Percentiles rank a stretch among this genome's conserved stretches.
phyloP scores from a whole-genome alignment of 2,797 vertebrate species.

The Mus minutoides region DNA sequence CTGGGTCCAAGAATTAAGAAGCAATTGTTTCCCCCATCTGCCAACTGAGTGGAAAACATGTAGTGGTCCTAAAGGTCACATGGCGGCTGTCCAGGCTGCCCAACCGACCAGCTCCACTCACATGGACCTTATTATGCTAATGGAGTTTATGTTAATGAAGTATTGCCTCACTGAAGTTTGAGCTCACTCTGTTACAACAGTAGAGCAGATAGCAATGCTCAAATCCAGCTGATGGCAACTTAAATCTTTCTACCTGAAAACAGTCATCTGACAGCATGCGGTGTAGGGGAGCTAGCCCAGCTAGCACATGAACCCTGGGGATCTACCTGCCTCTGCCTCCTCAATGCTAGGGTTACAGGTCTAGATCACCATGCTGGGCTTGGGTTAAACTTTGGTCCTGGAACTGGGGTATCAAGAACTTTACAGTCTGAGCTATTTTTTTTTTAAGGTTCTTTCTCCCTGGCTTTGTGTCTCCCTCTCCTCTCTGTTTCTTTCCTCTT shows the following conservation, averaged over 20 bases:
- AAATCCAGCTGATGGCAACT: not conserved
- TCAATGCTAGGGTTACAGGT: not conserved
- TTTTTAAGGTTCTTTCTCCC: not conserved
- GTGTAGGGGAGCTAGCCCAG: not conserved
- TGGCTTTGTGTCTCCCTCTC: not conserved
- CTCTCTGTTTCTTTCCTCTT: too few relatives aligned
- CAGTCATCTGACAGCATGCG: not conserved
- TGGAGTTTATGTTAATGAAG: not conserved
- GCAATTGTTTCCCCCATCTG: not conserved
- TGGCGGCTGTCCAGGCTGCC: not conserved
- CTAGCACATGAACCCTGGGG: not conserved
- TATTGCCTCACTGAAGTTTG: not conserved
- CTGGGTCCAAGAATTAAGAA: constrained; percentile 18
- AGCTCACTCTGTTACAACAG: not conserved
- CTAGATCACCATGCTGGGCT: not conserved
- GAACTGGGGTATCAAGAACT: not conserved
- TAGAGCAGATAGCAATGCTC: not conserved
- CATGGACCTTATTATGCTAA: not conserved
- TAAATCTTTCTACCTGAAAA: constrained; percentile 48
- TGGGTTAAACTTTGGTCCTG: not conserved
- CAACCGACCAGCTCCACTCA: not conserved
- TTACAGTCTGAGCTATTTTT: not conserved
- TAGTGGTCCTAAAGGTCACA: not conserved
- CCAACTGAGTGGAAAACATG: not conserved
- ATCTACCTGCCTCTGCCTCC: not conserved